Conservation (phyloP, 1,140 invertebrate genomes). For the Vollenhovia emeryi region DNA sequence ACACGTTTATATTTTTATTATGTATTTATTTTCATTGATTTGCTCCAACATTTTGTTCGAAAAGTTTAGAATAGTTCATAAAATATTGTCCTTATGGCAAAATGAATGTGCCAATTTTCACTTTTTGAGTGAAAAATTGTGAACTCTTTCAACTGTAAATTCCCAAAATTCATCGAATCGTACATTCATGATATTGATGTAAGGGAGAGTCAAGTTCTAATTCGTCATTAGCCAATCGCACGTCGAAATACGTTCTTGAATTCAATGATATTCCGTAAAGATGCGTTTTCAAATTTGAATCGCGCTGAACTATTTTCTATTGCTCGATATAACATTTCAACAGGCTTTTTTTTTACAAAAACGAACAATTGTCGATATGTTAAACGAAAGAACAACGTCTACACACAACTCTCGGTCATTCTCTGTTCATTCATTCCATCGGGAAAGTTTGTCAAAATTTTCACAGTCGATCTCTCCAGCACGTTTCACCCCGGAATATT, state of each 20-base stretch:
- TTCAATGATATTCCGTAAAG: neutral
- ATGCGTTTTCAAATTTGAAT: neutral
- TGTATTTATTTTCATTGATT: neutral
- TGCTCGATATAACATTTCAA: neutral
- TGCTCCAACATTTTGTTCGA: constrained; percentile 31
- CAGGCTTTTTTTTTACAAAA: neutral
- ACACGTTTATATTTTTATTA: neutral
- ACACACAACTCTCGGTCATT: too few species aligned
- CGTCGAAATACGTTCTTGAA: neutral
- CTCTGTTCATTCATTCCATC: neutral
- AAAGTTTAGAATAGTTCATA: too few species aligned
- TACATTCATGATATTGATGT: too few species aligned
- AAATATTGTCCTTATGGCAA: too few species aligned
- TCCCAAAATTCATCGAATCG: too few species aligned
- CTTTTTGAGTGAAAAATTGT: too few species aligned
- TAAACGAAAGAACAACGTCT: neutral
- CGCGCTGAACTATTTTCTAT: neutral
- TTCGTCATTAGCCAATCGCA: neutral
- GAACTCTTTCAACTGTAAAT: too few species aligned
- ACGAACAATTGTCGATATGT: neutral
- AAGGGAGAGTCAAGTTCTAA: neutral
- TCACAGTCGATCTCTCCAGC: neutral
- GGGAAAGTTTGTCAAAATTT: neutral
- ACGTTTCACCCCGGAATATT: neutral
- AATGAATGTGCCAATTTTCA: too few species aligned